Conservation (phyloP, 2,888 invertebrate genomes). For the Muscina levida region DNA sequence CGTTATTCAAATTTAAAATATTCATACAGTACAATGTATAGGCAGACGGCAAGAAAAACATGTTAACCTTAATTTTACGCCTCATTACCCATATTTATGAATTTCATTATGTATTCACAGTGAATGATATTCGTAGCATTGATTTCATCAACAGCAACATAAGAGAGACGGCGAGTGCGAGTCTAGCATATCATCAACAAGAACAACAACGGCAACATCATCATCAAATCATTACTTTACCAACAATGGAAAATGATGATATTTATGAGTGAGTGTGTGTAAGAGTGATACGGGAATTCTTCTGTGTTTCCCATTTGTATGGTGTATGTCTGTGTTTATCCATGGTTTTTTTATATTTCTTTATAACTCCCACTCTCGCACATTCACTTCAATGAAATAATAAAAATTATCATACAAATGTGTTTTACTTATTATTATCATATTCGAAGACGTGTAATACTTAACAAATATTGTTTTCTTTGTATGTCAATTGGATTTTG, state of each 20-base stretch:
- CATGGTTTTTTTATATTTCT: constrained; percentile 12
- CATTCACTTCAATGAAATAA: constrained; percentile 24
- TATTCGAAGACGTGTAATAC: constrained; percentile 55
- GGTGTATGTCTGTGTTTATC: background rate
- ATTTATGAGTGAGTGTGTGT: constrained; percentile 20
- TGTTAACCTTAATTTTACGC: constrained; percentile 64
- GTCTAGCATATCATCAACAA: constrained; percentile 11
- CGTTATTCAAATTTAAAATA: no score
- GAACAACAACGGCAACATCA: background rate
- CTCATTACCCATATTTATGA: constrained; percentile 58
- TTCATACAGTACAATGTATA: no score
- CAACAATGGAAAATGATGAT: constrained; percentile 26
- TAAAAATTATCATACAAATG: constrained; percentile 62
- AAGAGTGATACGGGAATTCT: background rate
- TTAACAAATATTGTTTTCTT: constrained; percentile 46
- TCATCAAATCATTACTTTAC: constrained; percentile 35
- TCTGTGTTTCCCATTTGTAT: background rate
- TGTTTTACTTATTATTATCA: constrained; percentile 56
- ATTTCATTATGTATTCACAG: constrained; percentile 50
- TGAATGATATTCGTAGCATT: constrained; percentile 17
- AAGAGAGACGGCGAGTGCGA: no score
- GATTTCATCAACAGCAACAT: constrained; percentile 24
- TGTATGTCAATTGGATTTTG: constrained; percentile 30
- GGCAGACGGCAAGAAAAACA: background rate
- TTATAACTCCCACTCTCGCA: background rate